Conservation (phyloP, 2,113 vertebrate species). For the Pseudopodoces humilis region DNA sequence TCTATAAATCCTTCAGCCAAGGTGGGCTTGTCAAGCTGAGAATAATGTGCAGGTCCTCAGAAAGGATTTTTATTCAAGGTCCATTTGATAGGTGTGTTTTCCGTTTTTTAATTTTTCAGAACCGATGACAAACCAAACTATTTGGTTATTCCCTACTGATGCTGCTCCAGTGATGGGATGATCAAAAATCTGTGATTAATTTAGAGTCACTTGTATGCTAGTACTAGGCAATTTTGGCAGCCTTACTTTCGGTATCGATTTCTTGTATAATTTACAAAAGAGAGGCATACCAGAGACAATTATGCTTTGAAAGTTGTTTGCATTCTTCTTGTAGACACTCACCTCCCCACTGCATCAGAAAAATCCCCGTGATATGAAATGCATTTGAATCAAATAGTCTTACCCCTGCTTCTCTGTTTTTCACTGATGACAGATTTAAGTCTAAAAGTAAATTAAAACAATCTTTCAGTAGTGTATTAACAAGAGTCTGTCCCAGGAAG, state of each 20-base stretch:
- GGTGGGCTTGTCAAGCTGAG: constrained; percentile 57
- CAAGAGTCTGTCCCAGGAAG: not conserved
- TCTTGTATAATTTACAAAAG: constrained; percentile 52
- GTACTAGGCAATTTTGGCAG: constrained; percentile 59
- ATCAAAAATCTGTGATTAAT: constrained; percentile 74
- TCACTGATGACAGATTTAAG: not conserved
- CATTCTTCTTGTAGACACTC: not conserved
- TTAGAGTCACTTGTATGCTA: constrained; percentile 63
- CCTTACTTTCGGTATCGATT: constrained; percentile 66
- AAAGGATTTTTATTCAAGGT: constrained; percentile 69
- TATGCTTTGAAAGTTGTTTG: constrained; percentile 20
- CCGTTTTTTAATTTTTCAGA: constrained; percentile 69
- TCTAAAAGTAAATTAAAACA: not conserved
- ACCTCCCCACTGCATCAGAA: not conserved
- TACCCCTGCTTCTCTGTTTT: not conserved
- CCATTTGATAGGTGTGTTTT: constrained; percentile 53
- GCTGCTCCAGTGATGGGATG: constrained; percentile 56
- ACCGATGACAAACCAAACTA: constrained; percentile 60
- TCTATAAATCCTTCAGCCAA: constrained; percentile 69
- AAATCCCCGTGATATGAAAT: not conserved
- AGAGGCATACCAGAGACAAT: not conserved
- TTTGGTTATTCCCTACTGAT: constrained; percentile 69
- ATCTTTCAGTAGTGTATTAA: not conserved
- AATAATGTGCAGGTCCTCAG: constrained; percentile 63
- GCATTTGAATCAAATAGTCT: not conserved